These are phyloP conservation scores for Macrosoma leucophasiata DNA, from an alignment of 2,888 invertebrate species.

Conservation along the genomic window DNA sequence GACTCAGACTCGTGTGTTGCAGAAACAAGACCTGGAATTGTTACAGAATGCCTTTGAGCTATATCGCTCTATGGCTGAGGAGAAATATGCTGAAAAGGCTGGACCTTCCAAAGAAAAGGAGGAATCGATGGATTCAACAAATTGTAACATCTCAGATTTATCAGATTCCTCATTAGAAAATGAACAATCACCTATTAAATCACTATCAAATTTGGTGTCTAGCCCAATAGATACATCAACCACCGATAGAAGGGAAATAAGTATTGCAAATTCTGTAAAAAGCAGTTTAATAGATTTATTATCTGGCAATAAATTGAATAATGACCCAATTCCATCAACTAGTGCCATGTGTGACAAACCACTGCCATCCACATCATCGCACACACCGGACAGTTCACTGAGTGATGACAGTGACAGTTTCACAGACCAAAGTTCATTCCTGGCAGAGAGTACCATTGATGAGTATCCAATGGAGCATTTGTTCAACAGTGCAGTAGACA, in stretches of 20 bases:
- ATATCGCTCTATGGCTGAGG: conserved; percentile 59
- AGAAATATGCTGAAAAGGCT: conserved; percentile 45
- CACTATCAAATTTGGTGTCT: conserved; percentile 78
- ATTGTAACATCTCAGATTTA: conserved; percentile 50
- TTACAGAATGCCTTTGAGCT: conserved; percentile 66
- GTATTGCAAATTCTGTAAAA: conserved; percentile 55
- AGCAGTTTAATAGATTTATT: conserved; percentile 64
- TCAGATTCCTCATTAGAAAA: conserved; percentile 50
- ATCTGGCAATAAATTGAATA: conserved; percentile 49
- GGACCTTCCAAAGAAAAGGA: conserved; percentile 43
- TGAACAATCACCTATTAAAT: conserved; percentile 78
- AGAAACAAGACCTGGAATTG: conserved; percentile 64
- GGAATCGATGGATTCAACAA: conserved; percentile 46
- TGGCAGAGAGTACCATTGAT: conserved; percentile 66
- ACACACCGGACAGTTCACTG: conserved; percentile 59
- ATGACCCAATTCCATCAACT: conserved; percentile 51
- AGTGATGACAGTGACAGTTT: conserved; percentile 67
- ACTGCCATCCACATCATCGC: conserved; percentile 44
- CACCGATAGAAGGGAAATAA: conserved; percentile 43
- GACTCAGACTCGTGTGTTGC: conserved; percentile 37
- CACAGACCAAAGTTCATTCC: conserved; percentile 67
- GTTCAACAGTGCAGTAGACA: conserved; percentile 68
- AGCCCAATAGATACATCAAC: conserved; percentile 61
- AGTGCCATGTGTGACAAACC: conserved; percentile 50
- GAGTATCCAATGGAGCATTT: conserved; percentile 71